Evolutionary conservation across 2,888 invertebrate species (phyloP), one percentile per base, ranked within the genome.

Genomic region (Brachycybe producta): DNA sequence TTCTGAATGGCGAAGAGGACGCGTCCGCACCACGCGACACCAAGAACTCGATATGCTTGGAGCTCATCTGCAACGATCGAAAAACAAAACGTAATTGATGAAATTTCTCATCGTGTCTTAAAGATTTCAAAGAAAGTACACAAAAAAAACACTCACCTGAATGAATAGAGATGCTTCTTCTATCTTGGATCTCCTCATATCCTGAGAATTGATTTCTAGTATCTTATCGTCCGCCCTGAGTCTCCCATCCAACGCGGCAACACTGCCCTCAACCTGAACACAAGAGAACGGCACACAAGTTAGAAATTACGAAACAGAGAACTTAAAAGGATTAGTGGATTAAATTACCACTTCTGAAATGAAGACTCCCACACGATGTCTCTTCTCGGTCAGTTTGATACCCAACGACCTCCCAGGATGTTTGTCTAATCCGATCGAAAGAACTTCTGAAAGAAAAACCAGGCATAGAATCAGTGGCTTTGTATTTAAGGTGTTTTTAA

Each of bases 201-300:
- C 70, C 34, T 62, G 59, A 8, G 65, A 65, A 54, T 71, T 71
- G 40, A 71, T 69, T 58, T 69, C 67, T 39, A 71, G 59, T 35
- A 71, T 65, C 34, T 67, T 60, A 58, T 71, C 71, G 55, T 70
- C 68, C n/a, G 66, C 61, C 54, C 63, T 62, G 19, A 71, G 59
- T 28, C 68, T 60, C 1, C 66, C 67, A 59, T 70, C 70, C 48
- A 62, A 57, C 23, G 63, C 62, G 5, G 70, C 70, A 41, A 67
- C 58, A 49, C 68, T 65, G 26, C 65, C 67, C 34, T 64, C 62
- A 26, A 69, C 61, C 66, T 66, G 49, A 5, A 23, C n/a, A 24
- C 26, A 24, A 2, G 1, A 39, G 57, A 57, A 43, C 43, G 26
- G 36, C 15, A 51, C 5, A 28, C 8, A 36, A 51, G 35, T 5